Base-by-base conservation (phyloP, 1,140 invertebrate genomes). In the Orchestia grillus region DNA sequence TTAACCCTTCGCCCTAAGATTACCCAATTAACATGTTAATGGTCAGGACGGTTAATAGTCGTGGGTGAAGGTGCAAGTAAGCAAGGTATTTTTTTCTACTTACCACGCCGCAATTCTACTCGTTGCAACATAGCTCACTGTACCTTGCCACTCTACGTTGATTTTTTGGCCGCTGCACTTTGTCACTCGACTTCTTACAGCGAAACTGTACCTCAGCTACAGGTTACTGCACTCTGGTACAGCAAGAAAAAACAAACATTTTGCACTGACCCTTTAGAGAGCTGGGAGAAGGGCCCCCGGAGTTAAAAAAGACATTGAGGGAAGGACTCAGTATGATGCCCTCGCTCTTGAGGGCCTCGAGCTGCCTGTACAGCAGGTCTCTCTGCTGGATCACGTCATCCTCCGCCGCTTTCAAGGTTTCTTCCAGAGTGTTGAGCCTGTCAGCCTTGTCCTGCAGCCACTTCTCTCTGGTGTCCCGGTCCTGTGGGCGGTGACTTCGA, bases 351-450 rank as follows among this genome's bases (percentile, higher is more conserved):
- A 99, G 97, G 45, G 98, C 98, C 97, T 99, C 98, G 97, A 99
- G 98, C 97, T 98, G 98, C 53, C 98, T 97, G 97, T 99, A 99
- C 36, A 99, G 97, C 96, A 99, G 98, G 97, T 99, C 99, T 23
- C 99, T 97, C 97, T 99, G 99, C 97, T 99, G 98, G 40, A 98
- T 98, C 36, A 99, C 98, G 97, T 99, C 99, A 77, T 98, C 98
- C 97, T 99, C 98, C 97, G 99, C 98, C 28, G 98, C 98, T 36
- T 98, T 97, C 36, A 98, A 97, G 97, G 98, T 98, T 97, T 98
- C 98, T 97, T 98, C 97, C 43, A 98, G 97, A 95, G 97, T 97
- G 1, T 97, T 96, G n/a, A 98, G 96, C 96, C 98, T 98, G 0
- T 97, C 97, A 96, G 98, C 97, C 97, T 98, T 98, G 42, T 98